These are phyloP conservation scores for Stenurella melanura DNA, from an alignment of 2,888 invertebrate genomes.

Conservation along the genomic window DNA sequence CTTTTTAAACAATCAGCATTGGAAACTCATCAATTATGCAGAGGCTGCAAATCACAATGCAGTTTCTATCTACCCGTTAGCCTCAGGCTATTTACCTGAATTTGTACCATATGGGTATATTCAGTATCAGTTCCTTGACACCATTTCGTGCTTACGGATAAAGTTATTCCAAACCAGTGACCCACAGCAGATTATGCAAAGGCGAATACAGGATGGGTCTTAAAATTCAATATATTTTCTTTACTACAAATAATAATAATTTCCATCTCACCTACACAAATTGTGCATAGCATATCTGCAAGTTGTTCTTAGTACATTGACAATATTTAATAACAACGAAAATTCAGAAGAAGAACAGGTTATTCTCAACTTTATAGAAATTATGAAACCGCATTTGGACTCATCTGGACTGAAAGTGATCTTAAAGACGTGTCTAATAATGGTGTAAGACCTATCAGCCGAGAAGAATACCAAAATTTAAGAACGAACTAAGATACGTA, in stretches of 20 bases:
- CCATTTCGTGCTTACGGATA: conserved; percentile 21
- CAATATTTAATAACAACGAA: no score
- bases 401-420: no score
- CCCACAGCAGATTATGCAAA: conserved; percentile 6
- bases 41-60: conserved; percentile 35
- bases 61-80: conserved; percentile 24
- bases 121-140: conserved; percentile 36
- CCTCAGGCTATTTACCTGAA: conserved; percentile 33
- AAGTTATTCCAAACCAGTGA: conserved; percentile 8
- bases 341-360: no score
- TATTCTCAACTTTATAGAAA: no score
- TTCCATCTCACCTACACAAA: no score
- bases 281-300: no score
- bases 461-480: no score
- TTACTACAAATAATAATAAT: not conserved
- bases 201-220: not conserved
- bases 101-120: conserved; percentile 28
- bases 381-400: no score
- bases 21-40: conserved; percentile 35
- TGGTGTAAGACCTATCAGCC: no score
- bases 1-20: conserved; percentile 18
- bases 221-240: not conserved
- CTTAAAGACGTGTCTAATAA: no score
- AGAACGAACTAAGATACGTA: no score
- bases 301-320: no score